Evolutionary conservation across 2,888 invertebrate species (phyloP).

Genomic region (Melanophora roralis): DNA sequence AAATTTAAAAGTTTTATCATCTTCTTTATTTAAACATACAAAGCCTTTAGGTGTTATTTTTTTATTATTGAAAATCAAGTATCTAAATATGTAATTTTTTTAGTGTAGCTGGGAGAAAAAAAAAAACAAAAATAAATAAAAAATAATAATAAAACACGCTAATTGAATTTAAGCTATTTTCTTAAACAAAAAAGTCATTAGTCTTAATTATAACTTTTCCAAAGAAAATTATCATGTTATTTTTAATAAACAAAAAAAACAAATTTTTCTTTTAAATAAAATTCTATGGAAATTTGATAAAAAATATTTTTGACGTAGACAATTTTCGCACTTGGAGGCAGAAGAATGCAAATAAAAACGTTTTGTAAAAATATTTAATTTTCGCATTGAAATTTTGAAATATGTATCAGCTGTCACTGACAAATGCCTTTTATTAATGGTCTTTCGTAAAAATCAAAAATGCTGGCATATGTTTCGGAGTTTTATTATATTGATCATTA

Average conservation of each 20-base stretch:
- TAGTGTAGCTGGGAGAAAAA: not conserved
- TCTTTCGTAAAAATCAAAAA: no score
- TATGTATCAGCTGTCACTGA: no score
- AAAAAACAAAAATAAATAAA: not conserved
- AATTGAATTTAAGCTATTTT: slow-evolving; percentile 32
- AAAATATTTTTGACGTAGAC: not conserved
- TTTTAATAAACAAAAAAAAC: not conserved
- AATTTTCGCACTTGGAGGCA: slow-evolving; percentile 17
- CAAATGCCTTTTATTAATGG: no score
- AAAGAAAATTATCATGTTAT: slow-evolving; percentile 34
- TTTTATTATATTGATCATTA: no score
- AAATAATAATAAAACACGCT: slow-evolving; percentile 12
- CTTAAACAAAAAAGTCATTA: slow-evolving; percentile 26
- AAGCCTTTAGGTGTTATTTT: slow-evolving; percentile 15
- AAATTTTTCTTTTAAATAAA: slow-evolving; percentile 11
- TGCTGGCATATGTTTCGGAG: no score
- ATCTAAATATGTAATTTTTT: not conserved
- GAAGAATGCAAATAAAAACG: no score
- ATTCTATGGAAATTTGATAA: slow-evolving; percentile 27
- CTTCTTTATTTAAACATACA: slow-evolving; percentile 1
- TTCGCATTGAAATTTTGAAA: no score
- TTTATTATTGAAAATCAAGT: not conserved
- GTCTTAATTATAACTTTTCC: slow-evolving; percentile 34
- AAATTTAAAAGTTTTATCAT: not conserved
- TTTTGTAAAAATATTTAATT: no score